These are phyloP conservation scores for Archilochus colubris DNA, from an alignment of 2,113 vertebrate genomes.

Conservation along the genomic window DNA sequence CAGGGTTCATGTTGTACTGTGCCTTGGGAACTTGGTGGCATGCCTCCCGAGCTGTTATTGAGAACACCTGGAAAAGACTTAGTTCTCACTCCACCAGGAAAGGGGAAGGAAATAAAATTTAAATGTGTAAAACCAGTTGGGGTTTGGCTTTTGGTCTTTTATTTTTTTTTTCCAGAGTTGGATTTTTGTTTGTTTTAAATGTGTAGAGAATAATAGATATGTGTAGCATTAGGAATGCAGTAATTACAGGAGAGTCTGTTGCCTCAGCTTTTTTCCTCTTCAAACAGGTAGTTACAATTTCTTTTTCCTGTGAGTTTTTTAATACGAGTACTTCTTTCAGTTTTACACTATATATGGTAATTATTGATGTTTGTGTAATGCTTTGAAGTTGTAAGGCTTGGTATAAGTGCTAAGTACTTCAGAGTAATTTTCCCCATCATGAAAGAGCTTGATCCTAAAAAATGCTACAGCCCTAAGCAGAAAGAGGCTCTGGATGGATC, in stretches of 20 bases:
- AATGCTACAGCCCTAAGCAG: background rate
- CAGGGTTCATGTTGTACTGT: background rate
- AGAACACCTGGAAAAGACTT: conserved; percentile 62
- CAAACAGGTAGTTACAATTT: background rate
- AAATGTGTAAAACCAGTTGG: background rate
- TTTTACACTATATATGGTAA: conserved; percentile 45
- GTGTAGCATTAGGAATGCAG: background rate
- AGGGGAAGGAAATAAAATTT: conserved; percentile 7
- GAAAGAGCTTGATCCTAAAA: conserved; percentile 24
- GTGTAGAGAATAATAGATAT: rapidly evolving
- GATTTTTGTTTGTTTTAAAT: background rate
- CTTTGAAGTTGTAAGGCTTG: conserved; percentile 57
- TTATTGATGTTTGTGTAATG: conserved; percentile 28
- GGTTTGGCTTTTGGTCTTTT: background rate
- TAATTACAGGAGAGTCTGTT: background rate
- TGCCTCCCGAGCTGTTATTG: conserved; percentile 43
- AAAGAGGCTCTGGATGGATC: conserved; percentile 12
- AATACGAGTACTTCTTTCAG: background rate
- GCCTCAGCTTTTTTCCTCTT: background rate
- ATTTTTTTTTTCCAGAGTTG: background rate
- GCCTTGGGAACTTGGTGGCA: background rate
- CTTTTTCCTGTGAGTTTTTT: background rate
- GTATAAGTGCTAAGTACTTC: background rate
- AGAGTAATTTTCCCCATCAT: conserved; percentile 36
- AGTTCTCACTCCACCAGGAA: conserved; percentile 1